These are phyloP conservation scores for Zapus hudsonius DNA, from an alignment of 2,113 vertebrate genomes.

Conservation along the genomic window DNA sequence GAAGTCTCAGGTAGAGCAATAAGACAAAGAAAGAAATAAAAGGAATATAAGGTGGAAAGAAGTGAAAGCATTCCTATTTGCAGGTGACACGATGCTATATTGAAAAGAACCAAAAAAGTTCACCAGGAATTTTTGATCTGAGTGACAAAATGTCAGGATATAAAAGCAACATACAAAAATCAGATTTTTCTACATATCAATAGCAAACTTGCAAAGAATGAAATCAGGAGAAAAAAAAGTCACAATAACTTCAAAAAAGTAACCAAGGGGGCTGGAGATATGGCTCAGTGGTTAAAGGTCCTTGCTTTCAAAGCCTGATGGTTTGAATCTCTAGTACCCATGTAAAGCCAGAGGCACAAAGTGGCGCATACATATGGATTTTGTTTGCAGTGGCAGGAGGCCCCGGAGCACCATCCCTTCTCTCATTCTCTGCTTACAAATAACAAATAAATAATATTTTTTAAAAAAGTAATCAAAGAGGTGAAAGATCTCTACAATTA, in stretches of 20 bases:
- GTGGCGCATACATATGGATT: no score
- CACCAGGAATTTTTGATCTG: neutral
- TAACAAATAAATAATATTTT: no score
- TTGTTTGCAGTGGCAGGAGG: no score
- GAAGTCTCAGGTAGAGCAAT: neutral
- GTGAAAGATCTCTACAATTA: neutral
- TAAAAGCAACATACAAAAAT: neutral
- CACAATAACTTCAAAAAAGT: neutral
- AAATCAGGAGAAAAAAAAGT: neutral
- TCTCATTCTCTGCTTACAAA: no score
- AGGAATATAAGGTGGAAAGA: neutral
- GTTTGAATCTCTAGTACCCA: no score
- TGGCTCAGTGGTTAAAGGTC: no score
- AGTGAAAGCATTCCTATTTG: neutral
- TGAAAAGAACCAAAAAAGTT: neutral
- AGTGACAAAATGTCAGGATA: neutral
- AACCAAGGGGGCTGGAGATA: neutral
- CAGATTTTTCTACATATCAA: neutral
- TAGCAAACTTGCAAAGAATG: neutral
- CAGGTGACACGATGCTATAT: neutral
- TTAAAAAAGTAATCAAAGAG: no score
- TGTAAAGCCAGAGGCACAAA: no score
- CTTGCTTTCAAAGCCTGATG: no score
- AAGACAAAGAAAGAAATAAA: neutral
- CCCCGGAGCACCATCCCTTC: no score